A percentile compares a stretch with the other conserved stretches of the same genome.
Conservation (phyloP, 1,140 invertebrate genomes). For the Cecropterus lyciades region DNA sequence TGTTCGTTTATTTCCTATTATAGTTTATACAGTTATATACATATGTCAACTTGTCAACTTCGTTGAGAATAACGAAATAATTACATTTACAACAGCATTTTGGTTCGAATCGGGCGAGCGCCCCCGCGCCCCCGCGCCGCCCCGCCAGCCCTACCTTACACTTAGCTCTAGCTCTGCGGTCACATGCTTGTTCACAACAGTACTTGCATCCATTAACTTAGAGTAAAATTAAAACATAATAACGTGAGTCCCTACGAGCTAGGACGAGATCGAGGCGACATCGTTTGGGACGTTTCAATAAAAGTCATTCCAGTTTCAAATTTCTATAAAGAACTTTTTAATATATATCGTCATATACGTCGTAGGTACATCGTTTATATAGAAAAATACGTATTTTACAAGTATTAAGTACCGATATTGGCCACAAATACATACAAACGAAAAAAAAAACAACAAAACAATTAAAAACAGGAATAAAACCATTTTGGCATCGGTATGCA, state of each 20-base stretch:
- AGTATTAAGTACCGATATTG: constrained; percentile 81
- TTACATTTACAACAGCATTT: constrained; percentile 63
- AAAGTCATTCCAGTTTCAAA: constrained; percentile 70
- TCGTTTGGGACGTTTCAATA: constrained; percentile 56
- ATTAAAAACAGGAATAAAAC: constrained; percentile 82
- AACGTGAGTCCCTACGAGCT: constrained; percentile 30
- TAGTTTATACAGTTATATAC: constrained; percentile 69
- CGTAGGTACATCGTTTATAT: constrained; percentile 81
- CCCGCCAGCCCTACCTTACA: constrained; percentile 3
- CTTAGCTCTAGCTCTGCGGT: background rate
- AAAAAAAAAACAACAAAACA: constrained; percentile 81
- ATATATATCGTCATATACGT: constrained; percentile 79
- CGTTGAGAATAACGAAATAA: constrained; percentile 68
- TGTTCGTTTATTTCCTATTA: constrained; percentile 54
- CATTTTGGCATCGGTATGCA: constrained; percentile 82
- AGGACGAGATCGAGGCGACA: constrained; percentile 25
- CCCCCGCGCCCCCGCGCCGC: constrained; percentile 17
- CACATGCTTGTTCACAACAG: background rate
- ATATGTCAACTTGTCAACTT: constrained; percentile 64
- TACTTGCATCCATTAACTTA: constrained; percentile 29
- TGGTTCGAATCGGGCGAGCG: constrained; percentile 55
- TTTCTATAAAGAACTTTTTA: constrained; percentile 79
- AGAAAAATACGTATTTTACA: constrained; percentile 82
- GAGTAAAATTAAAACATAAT: constrained; percentile 21
- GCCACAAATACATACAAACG: constrained; percentile 82